These are phyloP conservation scores for Anguilla marmorata DNA, from an alignment of 2,797 vertebrate species.

Conservation along the genomic window DNA sequence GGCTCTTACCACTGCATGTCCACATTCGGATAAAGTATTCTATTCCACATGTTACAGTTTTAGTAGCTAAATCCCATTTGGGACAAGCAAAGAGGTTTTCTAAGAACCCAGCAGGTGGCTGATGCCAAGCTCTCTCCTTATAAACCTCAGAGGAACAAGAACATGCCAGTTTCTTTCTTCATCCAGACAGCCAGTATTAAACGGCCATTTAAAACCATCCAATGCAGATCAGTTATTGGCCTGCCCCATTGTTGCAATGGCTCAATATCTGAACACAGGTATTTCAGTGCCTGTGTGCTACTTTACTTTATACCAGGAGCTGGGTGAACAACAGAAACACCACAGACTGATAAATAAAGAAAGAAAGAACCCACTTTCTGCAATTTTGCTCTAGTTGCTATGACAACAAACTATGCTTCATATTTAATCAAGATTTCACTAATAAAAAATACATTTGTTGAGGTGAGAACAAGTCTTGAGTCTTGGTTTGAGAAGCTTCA, in stretches of 20 bases:
- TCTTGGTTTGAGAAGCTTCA: constrained; percentile 87
- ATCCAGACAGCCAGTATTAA: neutral
- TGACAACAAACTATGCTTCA: neutral
- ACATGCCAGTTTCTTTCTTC: neutral
- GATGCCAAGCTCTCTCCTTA: neutral
- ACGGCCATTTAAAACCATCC: constrained; percentile 8
- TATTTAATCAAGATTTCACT: neutral
- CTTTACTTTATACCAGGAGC: neutral
- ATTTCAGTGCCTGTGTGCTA: constrained; percentile 14
- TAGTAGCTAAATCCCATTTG: neutral
- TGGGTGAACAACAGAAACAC: neutral
- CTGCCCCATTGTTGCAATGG: neutral
- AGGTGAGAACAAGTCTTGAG: constrained; percentile 63
- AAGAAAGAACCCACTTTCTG: neutral
- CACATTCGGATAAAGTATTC: neutral
- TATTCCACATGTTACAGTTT: neutral
- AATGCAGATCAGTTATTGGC: neutral
- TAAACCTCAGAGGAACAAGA: neutral
- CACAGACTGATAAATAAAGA: neutral
- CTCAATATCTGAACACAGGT: constrained; percentile 8
- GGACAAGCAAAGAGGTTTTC: neutral
- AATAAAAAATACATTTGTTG: constrained; percentile 61
- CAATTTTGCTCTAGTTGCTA: neutral
- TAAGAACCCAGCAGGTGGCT: neutral
- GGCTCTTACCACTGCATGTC: neutral